These are phyloP conservation scores for Epirrhoe alternata DNA, from an alignment of 2,888 invertebrate species.

Conservation along the genomic window DNA sequence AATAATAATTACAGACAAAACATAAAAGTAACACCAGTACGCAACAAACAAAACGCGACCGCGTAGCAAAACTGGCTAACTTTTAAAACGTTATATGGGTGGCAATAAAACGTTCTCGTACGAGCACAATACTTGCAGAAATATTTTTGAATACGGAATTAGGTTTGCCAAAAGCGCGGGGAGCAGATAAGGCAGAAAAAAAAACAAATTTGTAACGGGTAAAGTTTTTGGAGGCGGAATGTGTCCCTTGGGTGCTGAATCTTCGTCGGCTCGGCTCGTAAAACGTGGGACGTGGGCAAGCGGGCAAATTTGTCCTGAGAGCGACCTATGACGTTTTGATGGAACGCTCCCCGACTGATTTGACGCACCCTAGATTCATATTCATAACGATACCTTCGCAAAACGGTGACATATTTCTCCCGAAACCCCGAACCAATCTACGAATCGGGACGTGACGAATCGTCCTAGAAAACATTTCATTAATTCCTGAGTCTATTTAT, in stretches of 20 bases:
- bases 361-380: slow-evolving; percentile 81
- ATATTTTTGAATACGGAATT: slow-evolving; percentile 86
- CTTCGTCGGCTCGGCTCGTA: slow-evolving; percentile 84
- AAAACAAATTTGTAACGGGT: slow-evolving; percentile 86
- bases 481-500: slow-evolving; percentile 48
- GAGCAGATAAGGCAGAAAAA: slow-evolving; percentile 84
- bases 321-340: slow-evolving; percentile 85
- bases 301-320: slow-evolving; percentile 84
- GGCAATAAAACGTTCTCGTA: slow-evolving; percentile 82
- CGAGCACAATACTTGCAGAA: slow-evolving; percentile 84
- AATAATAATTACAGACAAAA: slow-evolving; percentile 76
- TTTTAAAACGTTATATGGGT: slow-evolving; percentile 85
- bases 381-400: slow-evolving; percentile 78
- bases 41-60: slow-evolving; percentile 61
- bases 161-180: slow-evolving; percentile 84
- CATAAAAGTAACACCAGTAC: slow-evolving; percentile 60
- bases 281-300: slow-evolving; percentile 84
- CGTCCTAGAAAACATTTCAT: slow-evolving; percentile 52
- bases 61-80: slow-evolving; percentile 77
- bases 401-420: slow-evolving; percentile 67
- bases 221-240: slow-evolving; percentile 85
- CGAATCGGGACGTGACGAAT: slow-evolving; percentile 57
- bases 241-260: slow-evolving; percentile 85
- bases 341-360: slow-evolving; percentile 81
- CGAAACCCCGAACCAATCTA: slow-evolving; percentile 59